Conservation (phyloP, 2,888 invertebrate species). For the Sicus ferrugineus region DNA sequence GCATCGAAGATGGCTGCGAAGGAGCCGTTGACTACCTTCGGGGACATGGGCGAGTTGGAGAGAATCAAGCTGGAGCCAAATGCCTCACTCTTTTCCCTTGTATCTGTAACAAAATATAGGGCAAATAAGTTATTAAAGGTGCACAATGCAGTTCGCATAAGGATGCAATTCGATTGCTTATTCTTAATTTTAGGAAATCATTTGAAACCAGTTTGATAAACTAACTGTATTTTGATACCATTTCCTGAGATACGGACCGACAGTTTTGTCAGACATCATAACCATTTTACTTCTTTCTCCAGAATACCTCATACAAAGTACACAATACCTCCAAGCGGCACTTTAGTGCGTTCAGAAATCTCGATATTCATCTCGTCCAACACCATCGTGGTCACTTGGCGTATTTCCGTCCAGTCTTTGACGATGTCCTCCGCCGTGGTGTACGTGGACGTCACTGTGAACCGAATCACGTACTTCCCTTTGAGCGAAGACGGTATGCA, state of each 20-base stretch:
- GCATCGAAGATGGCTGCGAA: slow-evolving; percentile 89
- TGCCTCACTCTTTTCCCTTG: slow-evolving; percentile 81
- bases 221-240: too few relatives aligned
- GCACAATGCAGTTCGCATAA: too few relatives aligned
- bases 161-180: too few relatives aligned
- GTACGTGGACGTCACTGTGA: slow-evolving; percentile 90
- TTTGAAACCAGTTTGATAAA: too few relatives aligned
- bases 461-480: slow-evolving; percentile 85
- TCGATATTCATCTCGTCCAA: slow-evolving; percentile 71
- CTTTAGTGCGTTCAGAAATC: slow-evolving; percentile 69
- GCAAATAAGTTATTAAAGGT: slow-evolving; percentile 1
- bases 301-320: neutral
- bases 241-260: too few relatives aligned
- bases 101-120: slow-evolving; percentile 67
- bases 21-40: slow-evolving; percentile 94
- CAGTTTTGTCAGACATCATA: neutral
- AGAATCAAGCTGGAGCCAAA: slow-evolving; percentile 93
- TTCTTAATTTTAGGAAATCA: too few relatives aligned
- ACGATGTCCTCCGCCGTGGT: slow-evolving; percentile 80
- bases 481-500: slow-evolving; percentile 95
- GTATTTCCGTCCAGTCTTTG: slow-evolving; percentile 89
- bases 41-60: slow-evolving; percentile 95
- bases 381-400: slow-evolving; percentile 75
- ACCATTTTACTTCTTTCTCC: too few relatives aligned
- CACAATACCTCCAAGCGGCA: slow-evolving; percentile 76